Evolutionary conservation across 2,113 vertebrate genomes (phyloP).

Genomic region (Corythornis cristatus): DNA sequence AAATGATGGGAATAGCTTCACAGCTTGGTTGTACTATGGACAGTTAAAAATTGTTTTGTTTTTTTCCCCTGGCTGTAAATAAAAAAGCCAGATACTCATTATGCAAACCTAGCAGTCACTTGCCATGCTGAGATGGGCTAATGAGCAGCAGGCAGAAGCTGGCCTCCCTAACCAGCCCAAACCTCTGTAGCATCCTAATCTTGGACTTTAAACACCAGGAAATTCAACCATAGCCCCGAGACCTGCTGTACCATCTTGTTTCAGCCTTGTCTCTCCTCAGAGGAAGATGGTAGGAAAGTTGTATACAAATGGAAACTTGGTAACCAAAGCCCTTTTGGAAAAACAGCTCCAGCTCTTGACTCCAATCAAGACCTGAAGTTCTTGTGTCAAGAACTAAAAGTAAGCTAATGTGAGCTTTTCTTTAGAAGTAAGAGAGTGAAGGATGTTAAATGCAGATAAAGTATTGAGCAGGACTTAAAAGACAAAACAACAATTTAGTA

Average conservation of each 20-base stretch:
- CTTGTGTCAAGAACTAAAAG: neutral
- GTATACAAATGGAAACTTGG: neutral
- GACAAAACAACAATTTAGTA: neutral
- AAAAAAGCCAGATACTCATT: neutral
- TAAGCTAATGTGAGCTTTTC: neutral
- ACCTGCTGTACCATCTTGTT: neutral
- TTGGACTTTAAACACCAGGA: neutral
- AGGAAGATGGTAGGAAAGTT: neutral
- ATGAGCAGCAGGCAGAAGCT: neutral
- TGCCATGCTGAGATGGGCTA: accelerated
- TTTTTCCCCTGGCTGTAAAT: neutral
- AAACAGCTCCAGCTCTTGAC: neutral
- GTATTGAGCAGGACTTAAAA: neutral
- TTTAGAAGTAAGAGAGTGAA: neutral
- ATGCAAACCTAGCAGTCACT: neutral
- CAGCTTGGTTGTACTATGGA: neutral
- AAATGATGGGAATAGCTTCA: neutral
- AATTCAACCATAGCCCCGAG: accelerated
- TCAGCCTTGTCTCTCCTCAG: accelerated
- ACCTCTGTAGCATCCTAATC: neutral
- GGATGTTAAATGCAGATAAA: neutral
- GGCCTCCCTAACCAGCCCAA: neutral
- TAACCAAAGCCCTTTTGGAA: neutral
- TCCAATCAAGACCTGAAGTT: neutral
- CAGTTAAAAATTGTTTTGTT: neutral